phyloP scores from a whole-genome alignment of 2,113 vertebrate genomes.

The Poeciliopsis retropinna region DNA sequence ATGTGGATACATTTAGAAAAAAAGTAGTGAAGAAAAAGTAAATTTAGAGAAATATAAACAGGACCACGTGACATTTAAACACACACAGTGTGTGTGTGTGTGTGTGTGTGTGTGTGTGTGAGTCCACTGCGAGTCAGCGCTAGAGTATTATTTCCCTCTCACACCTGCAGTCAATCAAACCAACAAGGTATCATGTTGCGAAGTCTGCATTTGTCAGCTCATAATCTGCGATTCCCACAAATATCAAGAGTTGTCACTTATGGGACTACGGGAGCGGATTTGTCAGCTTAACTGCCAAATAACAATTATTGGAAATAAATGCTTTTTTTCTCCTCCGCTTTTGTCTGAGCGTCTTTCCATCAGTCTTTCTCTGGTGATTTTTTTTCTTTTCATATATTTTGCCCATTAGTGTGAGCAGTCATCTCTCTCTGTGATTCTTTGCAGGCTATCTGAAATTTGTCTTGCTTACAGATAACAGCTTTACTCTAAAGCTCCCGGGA shows the following conservation, averaged over 20 bases:
- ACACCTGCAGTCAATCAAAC: conserved; percentile 42
- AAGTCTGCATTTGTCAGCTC: conserved; percentile 48
- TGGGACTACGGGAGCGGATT: conserved; percentile 42
- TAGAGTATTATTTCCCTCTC: conserved; percentile 27
- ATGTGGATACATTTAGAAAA: no score
- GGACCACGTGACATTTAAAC: conserved; percentile 1
- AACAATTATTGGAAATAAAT: conserved; percentile 64
- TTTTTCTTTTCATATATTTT: conserved; percentile 39
- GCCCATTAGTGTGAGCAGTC: conserved; percentile 37
- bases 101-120: conserved; percentile 3
- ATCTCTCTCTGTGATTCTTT: conserved; percentile 29
- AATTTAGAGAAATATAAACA: not conserved
- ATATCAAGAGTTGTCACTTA: conserved; percentile 40
- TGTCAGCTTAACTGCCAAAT: conserved; percentile 66
- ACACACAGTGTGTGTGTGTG: not conserved
- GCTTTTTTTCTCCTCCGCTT: conserved; percentile 28
- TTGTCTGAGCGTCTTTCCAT: conserved; percentile 41
- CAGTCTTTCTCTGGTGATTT: conserved; percentile 42
- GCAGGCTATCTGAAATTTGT: conserved; percentile 42
- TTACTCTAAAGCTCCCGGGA: conserved; percentile 39
- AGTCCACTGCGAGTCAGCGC: conserved; percentile 19
- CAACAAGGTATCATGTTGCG: conserved; percentile 30
- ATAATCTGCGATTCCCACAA: conserved; percentile 59
- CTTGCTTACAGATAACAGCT: conserved; percentile 38
- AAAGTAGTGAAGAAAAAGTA: not conserved